Percentiles rank a stretch among this genome's conserved stretches.
phyloP scores from a whole-genome alignment of 1,140 invertebrate genomes.

The Cyclargus thomasi region DNA sequence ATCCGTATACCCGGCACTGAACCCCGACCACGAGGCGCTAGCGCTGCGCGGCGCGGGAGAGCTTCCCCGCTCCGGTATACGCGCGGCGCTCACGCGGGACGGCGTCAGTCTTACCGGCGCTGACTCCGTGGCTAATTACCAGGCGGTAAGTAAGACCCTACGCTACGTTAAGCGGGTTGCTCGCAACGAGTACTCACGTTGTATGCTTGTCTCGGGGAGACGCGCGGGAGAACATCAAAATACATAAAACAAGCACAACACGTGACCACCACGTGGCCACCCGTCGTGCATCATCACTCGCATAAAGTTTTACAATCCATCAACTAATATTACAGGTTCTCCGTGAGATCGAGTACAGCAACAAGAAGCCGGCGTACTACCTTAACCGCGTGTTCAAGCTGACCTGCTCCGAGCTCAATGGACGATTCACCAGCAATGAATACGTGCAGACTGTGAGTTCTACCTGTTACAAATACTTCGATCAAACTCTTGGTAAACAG shows the following conservation, averaged over 20 bases:
- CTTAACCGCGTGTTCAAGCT: conserved; percentile 95
- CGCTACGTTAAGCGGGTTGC: no score
- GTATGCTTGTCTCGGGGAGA: no score
- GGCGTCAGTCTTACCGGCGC: conserved; percentile 89
- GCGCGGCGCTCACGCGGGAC: conserved; percentile 86
- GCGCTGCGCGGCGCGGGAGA: conserved; percentile 81
- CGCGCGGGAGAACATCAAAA: no score
- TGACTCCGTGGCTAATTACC: conserved; percentile 90
- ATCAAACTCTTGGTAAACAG: no score
- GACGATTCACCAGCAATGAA: conserved; percentile 94
- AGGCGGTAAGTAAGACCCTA: conserved; percentile 81
- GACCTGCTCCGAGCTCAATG: conserved; percentile 94
- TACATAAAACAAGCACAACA: no score
- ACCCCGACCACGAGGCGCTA: conserved; percentile 94
- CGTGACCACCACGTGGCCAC: no score
- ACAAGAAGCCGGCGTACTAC: conserved; percentile 95
- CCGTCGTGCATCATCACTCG: no score
- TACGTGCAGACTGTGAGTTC: conserved; percentile 90
- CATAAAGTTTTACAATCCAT: not conserved
- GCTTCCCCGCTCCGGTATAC: conserved; percentile 83
- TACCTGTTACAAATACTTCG: not conserved
- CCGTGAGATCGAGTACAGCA: conserved; percentile 93
- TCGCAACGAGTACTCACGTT: no score
- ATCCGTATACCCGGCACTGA: conserved; percentile 93
- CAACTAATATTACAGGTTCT: conserved; percentile 77